Evolutionary conservation across 2,113 vertebrate genomes (phyloP).

Genomic region (Tiliqua scincoides): DNA sequence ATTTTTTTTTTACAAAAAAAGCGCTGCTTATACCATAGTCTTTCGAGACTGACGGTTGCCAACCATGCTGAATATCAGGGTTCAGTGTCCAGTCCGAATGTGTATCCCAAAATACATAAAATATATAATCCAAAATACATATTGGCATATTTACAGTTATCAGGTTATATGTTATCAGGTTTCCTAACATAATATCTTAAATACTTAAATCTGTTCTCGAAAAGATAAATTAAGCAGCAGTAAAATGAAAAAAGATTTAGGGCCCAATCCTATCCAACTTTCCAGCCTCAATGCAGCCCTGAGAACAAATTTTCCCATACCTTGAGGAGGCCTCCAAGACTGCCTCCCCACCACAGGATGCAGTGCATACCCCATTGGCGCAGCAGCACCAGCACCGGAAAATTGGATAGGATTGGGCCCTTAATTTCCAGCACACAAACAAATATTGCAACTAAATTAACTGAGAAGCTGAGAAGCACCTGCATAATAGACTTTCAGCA

Average conservation of each 20-base stretch:
- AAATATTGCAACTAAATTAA: background rate
- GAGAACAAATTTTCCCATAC: no score
- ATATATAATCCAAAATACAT: constrained; percentile 15
- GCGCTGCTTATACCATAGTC: no score
- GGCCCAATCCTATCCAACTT: no score
- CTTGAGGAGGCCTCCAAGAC: no score
- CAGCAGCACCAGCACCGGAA: no score
- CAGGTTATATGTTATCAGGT: background rate
- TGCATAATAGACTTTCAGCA: background rate
- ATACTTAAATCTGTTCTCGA: constrained; percentile 17
- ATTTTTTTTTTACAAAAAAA: no score
- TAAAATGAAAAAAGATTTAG: background rate
- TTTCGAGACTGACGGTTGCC: no score
- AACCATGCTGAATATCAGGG: no score
- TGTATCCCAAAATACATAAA: background rate
- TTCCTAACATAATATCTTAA: background rate
- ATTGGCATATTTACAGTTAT: background rate
- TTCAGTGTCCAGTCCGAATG: background rate
- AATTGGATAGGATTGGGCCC: no score
- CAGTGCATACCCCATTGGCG: no score
- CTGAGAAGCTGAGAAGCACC: accelerated
- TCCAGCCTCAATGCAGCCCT: no score
- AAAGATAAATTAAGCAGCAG: background rate
- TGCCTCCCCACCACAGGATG: no score
- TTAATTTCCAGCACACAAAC: background rate